Evolutionary conservation across 2,113 vertebrate species (phyloP).

Genomic region (Hassar affinis): DNA sequence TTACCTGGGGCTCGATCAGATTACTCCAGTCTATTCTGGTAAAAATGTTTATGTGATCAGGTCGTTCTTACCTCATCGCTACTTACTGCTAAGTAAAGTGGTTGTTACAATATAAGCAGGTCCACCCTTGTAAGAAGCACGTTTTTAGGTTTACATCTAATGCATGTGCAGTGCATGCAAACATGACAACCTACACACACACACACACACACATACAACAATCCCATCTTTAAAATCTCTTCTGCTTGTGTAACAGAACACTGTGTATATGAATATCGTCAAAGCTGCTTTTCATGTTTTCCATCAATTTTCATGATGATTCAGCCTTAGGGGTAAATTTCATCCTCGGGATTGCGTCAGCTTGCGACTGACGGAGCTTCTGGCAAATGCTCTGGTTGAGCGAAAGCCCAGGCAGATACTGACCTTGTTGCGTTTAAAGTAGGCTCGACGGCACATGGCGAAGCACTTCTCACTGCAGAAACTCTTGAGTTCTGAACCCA

Average conservation of each 20-base stretch:
- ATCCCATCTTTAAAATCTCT: neutral
- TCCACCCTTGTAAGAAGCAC: neutral
- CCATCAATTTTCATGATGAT: too few species aligned
- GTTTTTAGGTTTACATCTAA: neutral
- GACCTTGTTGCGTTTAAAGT: constrained; percentile 99
- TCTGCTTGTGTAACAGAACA: neutral
- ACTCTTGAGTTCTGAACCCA: constrained; percentile 98
- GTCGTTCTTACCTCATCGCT: neutral
- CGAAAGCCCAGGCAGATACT: constrained; percentile 51
- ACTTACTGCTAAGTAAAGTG: neutral
- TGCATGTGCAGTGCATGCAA: neutral
- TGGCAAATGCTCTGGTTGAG: neutral
- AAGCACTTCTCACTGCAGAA: constrained; percentile 99
- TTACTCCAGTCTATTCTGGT: constrained; percentile 1
- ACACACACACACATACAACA: neutral
- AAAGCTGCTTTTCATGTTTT: neutral
- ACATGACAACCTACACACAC: neutral
- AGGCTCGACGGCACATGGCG: constrained; percentile 94
- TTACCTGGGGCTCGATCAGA: neutral
- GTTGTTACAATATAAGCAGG: neutral
- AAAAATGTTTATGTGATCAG: neutral
- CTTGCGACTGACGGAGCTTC: neutral
- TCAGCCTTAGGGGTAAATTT: neutral
- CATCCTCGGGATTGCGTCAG: neutral
- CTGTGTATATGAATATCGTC: neutral